Conservation (phyloP, 2,797 vertebrate genomes). For the Pitangus sulphuratus region DNA sequence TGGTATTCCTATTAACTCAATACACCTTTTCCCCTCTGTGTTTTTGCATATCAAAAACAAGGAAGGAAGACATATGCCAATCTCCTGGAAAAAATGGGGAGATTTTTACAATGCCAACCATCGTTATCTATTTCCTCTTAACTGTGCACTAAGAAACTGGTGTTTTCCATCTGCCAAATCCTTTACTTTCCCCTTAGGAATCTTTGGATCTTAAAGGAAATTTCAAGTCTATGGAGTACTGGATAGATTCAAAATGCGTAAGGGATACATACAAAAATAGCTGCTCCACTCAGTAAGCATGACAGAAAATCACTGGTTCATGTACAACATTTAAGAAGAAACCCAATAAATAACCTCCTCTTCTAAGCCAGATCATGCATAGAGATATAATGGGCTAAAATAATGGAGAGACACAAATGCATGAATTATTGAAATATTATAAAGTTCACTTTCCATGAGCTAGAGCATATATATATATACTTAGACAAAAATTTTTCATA, state of each 20-base stretch:
- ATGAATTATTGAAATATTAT: background rate
- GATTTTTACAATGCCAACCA: background rate
- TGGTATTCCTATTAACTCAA: background rate
- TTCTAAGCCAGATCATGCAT: background rate
- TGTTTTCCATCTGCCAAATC: background rate
- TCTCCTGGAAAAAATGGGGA: background rate
- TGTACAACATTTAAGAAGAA: background rate
- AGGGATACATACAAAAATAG: background rate
- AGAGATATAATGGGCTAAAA: background rate
- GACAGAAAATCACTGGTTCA: background rate
- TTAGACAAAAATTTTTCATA: background rate
- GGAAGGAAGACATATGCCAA: background rate
- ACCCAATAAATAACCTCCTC: background rate
- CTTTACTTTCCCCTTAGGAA: background rate
- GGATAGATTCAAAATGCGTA: background rate
- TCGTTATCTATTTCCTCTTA: background rate
- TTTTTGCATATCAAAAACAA: background rate
- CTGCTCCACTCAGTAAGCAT: background rate
- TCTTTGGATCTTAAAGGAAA: background rate
- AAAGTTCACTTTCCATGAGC: background rate
- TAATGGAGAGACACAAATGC: background rate
- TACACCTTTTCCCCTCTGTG: background rate
- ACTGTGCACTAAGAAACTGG: background rate
- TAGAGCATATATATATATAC: background rate
- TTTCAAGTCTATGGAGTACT: background rate